Conservation (phyloP, 2,888 invertebrate genomes). For the Drosophila neonasuta region DNA sequence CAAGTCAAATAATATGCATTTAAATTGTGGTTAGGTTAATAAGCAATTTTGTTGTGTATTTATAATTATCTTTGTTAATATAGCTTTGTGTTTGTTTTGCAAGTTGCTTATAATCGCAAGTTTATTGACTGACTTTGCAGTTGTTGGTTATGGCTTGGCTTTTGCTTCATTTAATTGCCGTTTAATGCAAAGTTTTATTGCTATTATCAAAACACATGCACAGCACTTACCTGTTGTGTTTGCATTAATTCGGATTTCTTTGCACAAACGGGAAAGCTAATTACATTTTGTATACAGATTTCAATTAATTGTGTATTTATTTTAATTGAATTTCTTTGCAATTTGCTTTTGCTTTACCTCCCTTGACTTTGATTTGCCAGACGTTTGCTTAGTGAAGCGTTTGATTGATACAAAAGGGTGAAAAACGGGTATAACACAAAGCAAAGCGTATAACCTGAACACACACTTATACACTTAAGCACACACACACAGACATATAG, state of each 20-base stretch:
- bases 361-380: slow-evolving; percentile 3
- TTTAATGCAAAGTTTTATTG: slow-evolving; percentile 22
- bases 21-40: not conserved
- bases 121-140: slow-evolving; percentile 23
- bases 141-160: slow-evolving; percentile 1
- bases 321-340: slow-evolving; percentile 67
- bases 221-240: slow-evolving; percentile 41
- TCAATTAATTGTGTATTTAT: slow-evolving; percentile 70
- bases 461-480: slow-evolving; percentile 8
- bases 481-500: not conserved
- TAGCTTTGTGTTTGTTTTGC: slow-evolving; percentile 10
- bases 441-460: slow-evolving; percentile 21
- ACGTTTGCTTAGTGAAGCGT: slow-evolving; percentile 48
- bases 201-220: slow-evolving; percentile 17
- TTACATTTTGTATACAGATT: slow-evolving; percentile 53
- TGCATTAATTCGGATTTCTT: slow-evolving; percentile 42
- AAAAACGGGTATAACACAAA: slow-evolving; percentile 12
- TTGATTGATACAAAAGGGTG: slow-evolving; percentile 60
- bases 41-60: slow-evolving; percentile 8
- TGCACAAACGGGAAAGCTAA: slow-evolving; percentile 40
- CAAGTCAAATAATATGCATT: not conserved
- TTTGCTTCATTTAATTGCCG: slow-evolving; percentile 25
- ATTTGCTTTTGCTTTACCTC: slow-evolving; percentile 3
- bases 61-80: slow-evolving; percentile 24
- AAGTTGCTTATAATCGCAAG: slow-evolving; percentile 9